Percentiles rank a stretch among this genome's conserved stretches.
Evolutionary conservation across 2,888 invertebrate species (phyloP).

Genomic region (Mythimna vitellina): DNA sequence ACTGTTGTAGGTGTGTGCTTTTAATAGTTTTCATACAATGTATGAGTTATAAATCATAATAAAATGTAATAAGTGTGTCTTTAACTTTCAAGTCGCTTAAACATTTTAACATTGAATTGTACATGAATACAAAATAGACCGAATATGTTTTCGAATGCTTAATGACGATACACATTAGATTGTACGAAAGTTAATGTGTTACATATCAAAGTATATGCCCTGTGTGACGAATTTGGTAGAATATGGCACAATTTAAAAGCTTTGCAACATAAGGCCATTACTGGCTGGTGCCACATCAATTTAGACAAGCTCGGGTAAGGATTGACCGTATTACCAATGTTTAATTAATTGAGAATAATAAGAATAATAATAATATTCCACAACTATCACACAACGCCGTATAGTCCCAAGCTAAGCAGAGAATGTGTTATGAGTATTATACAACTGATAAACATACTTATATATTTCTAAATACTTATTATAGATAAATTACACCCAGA

Average conservation of each 20-base stretch:
- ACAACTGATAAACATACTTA: too few species aligned
- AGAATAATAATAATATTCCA: too few species aligned
- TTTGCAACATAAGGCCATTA: not conserved
- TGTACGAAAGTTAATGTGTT: constrained; percentile 76
- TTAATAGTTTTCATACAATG: constrained; percentile 12
- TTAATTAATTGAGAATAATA: too few species aligned
- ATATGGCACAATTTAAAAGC: not conserved
- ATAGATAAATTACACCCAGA: too few species aligned
- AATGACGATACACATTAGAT: constrained; percentile 79
- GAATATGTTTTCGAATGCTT: constrained; percentile 47
- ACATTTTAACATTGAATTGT: constrained; percentile 6
- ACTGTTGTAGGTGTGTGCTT: constrained; percentile 1
- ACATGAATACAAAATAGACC: constrained; percentile 3
- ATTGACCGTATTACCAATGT: too few species aligned
- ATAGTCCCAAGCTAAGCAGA: too few species aligned
- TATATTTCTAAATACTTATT: too few species aligned
- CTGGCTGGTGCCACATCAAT: not conserved
- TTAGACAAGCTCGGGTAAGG: not conserved
- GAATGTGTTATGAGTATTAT: too few species aligned
- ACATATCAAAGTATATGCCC: constrained; percentile 65
- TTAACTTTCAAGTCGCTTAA: constrained; percentile 16
- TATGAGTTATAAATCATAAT: constrained; percentile 16
- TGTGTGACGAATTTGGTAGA: constrained; percentile 52
- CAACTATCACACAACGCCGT: too few species aligned
- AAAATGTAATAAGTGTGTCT: not conserved